Base-by-base conservation (phyloP, 2,888 invertebrate genomes). In the Chloroclysta siterata region DNA sequence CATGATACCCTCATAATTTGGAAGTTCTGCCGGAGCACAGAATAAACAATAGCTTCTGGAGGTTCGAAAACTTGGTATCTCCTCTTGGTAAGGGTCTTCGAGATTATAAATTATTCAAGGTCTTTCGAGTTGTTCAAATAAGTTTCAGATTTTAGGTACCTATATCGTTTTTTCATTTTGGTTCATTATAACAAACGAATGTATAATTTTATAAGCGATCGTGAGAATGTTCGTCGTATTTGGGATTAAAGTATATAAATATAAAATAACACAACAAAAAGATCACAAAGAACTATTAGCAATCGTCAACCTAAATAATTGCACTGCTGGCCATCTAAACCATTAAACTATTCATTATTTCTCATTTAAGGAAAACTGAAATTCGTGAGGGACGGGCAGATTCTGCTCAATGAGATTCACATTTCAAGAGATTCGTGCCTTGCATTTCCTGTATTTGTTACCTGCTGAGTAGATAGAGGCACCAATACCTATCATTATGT, bases 401-500 rank as follows among this genome's bases (percentile, higher is more conserved):
- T 36, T 51, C 36, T 51, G 51, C n/a, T 36, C 28, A 28, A 28
- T 51, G 28, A 36, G 33, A 33, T 51, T 17, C 10, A 50, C 50
- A 50, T 29, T 55, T 47, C 17, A 17, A 41, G 33, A 33, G n/a
- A 29, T 50, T 63, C 53, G 54, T 58, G 58, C 1, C 53, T 44
- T 50, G 60, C 48, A 60, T 65, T 60, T 64, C 64, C 64, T 60
- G 56, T 52, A 42, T 56, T 56, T 48, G 53, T 28, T 53, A 53
- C 53, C 50, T 51, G 51, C 22, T 48, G 48, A 36, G 28, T 58
- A 41, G 41, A 28, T 53, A 58, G 41, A 14, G 36, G 52, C 44
- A 28, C 59, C 53, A 51, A 66, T 60, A 53, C 41, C 63, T 63
- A 63, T 66, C 42, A 66, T 66, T 66, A 66, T 53, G 54, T 52